Conservation (phyloP, 1,140 invertebrate genomes). For the Eriosoma lanigerum region DNA sequence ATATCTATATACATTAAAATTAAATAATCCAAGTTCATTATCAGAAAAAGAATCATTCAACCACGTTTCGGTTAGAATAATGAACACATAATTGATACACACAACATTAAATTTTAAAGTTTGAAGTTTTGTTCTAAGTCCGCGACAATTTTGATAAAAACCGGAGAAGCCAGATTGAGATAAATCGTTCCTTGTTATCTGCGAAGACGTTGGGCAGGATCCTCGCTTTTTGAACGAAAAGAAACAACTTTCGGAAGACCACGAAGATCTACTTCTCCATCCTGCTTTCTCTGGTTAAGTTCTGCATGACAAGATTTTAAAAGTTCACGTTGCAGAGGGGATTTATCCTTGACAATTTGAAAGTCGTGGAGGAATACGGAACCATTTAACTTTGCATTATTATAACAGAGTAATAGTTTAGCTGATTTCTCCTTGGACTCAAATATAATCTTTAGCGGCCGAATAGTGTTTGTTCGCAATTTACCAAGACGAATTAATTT, state of each 20-base stretch:
- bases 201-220: background rate
- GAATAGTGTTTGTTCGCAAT: background rate
- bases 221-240: background rate
- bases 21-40: too few species aligned
- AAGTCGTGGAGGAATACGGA: background rate
- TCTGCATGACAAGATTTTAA: background rate
- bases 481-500: conserved; percentile 5
- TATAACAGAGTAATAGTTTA: background rate
- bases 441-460: background rate
- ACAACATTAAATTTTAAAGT: too few species aligned
- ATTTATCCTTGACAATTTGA: background rate
- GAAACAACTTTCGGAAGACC: background rate
- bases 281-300: background rate
- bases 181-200: too few species aligned
- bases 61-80: too few species aligned
- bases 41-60: too few species aligned
- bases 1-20: too few species aligned
- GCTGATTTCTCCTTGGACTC: background rate
- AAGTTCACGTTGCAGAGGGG: background rate
- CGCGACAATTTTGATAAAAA: too few species aligned
- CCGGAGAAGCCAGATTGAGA: too few species aligned
- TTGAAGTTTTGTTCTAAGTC: too few species aligned
- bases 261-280: background rate
- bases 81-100: too few species aligned
- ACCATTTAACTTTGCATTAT: background rate